Evolutionary conservation across 1,140 invertebrate species (phyloP), one percentile per base, ranked within the genome.

Genomic region (Drosophila guanche): DNA sequence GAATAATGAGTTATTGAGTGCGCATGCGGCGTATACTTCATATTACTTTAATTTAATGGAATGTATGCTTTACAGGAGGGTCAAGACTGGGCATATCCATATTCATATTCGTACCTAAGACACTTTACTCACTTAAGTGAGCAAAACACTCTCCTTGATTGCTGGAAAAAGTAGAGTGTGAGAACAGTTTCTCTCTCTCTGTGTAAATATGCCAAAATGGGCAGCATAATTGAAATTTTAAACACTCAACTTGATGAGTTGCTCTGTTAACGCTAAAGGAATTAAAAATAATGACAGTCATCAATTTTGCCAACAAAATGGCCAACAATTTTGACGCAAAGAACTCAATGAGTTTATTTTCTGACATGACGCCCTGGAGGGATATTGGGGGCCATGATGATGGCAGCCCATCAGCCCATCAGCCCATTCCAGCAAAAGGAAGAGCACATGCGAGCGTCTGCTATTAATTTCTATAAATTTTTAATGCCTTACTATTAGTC

Each of bases 161-260:
- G 79, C 76, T 71, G 55, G 42, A 61, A 53, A 70, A 60, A 10
- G 8, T 0, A 61, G 56, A 70, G 63, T 3, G 8, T 0, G 42
- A 51, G 33, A 46, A 58, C 53, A 56, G 29, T 41, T 20, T 41
- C 57, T 55, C 33, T 37, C 43, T 41, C n/a, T 23, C 29, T 23
- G 5, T 33, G 60, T 42, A 66, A 74, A 74, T 75, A 74, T 75
- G 60, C 60, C 58, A 74, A 74, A 67, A 42, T 41, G 43, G 60
- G 60, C 56, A 61, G 61, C 67, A 86, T 79, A 80, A 84, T 76
- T 73, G 56, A 73, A 84, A 85, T 80, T 84, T 85, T 85, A 76
- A 86, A 86, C 77, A 86, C 81, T 86, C 63, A 86, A 69, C 81
- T 85, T 86, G 80, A 85, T 85, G 80, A 80, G 80, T 86, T 86